Base-by-base conservation (phyloP, 2,888 invertebrate species). In the Xanthia togata region DNA sequence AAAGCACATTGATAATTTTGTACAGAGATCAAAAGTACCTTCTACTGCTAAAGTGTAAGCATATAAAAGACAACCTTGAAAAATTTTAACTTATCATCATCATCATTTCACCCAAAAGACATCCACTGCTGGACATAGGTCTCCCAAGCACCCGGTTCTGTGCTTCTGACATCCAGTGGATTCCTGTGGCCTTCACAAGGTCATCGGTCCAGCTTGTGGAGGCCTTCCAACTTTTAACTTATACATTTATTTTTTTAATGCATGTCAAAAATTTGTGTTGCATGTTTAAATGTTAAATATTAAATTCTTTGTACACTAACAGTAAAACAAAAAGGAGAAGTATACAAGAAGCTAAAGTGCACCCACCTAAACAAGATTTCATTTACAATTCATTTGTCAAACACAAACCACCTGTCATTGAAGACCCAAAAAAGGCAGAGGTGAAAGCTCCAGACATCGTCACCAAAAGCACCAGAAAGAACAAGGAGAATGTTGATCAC, bases 1-100 rank as follows among this genome's bases (percentile, higher is more conserved):
- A 63, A 94, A 94, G 82, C 96, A 96, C 77, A 96, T 96, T 81
- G 96, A 96, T 81, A 88, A 94, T n/a, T 93, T 95, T 90, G 96
- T 96, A 0, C 94, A 94, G 72, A 94, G 85, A 68, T 96, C 96
- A 80, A 96, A 89, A 86, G 50, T 90, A 6, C 84, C 93, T 14
- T 76, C 90, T 23, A 81, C 84, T n/a, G 83, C 84, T 0, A 96
- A 93, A 90, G 81, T 84, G 96, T 96, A 89, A 94, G 95, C 92
- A 68, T 63, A 53, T 23, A 35, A 8, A 59, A n/a, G 17, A 65
- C 20, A 50, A 59, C 14, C 14, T 47, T 26, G 3, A 26, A 26
- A 0, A 76, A 41, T 23, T 26, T 23, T 23, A 44, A 26, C 23
- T 17, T 14, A 31, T 14, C 50, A 50, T 50, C 17, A 47, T 47